Conservation (phyloP, 2,113 vertebrate species). For the Willisornis vidua region DNA sequence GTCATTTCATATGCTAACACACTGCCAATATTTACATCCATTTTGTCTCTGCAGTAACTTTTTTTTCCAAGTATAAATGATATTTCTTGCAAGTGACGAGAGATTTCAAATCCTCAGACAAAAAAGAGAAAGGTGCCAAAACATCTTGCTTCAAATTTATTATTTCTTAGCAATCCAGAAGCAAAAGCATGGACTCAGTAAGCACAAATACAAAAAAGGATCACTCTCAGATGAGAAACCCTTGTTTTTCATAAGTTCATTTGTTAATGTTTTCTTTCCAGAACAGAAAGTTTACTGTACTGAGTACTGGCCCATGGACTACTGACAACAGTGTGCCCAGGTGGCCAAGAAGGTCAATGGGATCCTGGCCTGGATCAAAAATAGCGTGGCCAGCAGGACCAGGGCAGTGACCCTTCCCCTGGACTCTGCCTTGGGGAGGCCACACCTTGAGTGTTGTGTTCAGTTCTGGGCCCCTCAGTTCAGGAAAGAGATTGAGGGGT, state of each 20-base stretch:
- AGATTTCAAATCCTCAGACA: conserved; percentile 18
- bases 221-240: not conserved
- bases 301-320: not conserved
- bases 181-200: conserved; percentile 5
- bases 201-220: not conserved
- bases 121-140: not conserved
- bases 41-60: not conserved
- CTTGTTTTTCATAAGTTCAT: not conserved
- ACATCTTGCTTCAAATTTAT: not conserved
- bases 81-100: not conserved
- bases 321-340: no score
- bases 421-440: no score
- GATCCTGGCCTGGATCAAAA: no score
- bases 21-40: conserved; percentile 12
- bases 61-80: not conserved
- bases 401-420: no score
- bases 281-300: not conserved
- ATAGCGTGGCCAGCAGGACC: no score
- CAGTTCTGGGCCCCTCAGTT: no score
- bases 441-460: no score
- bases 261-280: not conserved
- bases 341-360: no score
- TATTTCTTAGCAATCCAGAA: conserved; percentile 13
- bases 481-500: no score
- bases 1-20: not conserved